A percentile compares a stretch with the other conserved stretches of the same genome.
Conservation (phyloP, 2,113 vertebrate genomes). For the Scatophagus argus region DNA sequence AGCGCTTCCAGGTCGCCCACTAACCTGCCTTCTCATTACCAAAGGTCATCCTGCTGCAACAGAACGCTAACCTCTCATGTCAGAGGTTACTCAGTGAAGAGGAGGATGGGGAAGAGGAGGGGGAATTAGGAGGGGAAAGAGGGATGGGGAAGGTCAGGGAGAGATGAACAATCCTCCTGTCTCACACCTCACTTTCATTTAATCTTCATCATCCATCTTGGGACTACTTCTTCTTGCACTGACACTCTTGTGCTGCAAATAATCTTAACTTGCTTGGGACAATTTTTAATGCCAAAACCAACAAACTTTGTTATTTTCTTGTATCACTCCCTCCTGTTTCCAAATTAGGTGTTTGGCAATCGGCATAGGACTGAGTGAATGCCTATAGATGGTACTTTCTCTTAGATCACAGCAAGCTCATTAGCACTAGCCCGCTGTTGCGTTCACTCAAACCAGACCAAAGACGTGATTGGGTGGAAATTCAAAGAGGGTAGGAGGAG, state of each 20-base stretch:
- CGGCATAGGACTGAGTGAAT: conserved; percentile 35
- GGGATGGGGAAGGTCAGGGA: neutral
- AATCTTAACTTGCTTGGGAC: neutral
- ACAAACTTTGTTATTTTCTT: neutral
- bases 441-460: conserved; percentile 73
- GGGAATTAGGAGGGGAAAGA: conserved; percentile 1
- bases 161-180: conserved; percentile 6
- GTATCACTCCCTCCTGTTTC: neutral
- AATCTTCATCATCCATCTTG: conserved; percentile 12
- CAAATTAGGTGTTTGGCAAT: conserved; percentile 36
- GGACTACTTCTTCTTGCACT: neutral
- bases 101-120: neutral
- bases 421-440: conserved; percentile 73
- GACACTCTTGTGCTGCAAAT: neutral
- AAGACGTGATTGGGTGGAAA: conserved; percentile 59
- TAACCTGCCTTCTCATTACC: conserved; percentile 75
- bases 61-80: conserved; percentile 64
- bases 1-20: conserved; percentile 74
- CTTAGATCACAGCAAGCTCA: conserved; percentile 71
- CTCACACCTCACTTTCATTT: conserved; percentile 40
- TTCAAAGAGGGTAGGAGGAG: conserved; percentile 42
- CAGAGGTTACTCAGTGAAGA: conserved; percentile 54
- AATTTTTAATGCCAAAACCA: conserved; percentile 10
- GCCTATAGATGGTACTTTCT: conserved; percentile 63
- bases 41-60: conserved; percentile 68